Evolutionary conservation across 2,113 vertebrate genomes (phyloP).

Genomic region (Bothrops jararaca): DNA sequence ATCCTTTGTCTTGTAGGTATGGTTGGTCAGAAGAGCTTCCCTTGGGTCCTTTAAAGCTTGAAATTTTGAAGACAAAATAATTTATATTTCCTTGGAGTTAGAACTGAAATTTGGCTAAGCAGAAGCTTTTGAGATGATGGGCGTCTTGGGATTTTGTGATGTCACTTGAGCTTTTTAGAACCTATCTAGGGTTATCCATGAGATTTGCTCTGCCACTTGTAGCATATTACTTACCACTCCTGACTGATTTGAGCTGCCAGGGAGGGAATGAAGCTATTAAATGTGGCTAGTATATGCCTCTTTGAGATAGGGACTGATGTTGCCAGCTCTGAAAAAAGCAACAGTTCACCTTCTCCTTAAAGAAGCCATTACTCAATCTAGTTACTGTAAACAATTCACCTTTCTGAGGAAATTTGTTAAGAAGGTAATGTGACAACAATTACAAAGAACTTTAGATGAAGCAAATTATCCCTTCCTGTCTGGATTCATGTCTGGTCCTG

Average conservation of each 20-base stretch:
- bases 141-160: neutral
- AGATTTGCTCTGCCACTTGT: neutral
- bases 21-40: neutral
- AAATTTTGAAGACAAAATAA: neutral
- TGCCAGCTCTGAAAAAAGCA: neutral
- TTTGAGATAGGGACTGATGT: neutral
- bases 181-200: neutral
- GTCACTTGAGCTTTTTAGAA: neutral
- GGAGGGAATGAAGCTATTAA: neutral
- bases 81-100: neutral
- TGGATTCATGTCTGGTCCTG: neutral
- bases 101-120: neutral
- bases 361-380: neutral
- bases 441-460: neutral
- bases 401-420: neutral
- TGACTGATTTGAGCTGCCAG: neutral
- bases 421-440: neutral
- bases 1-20: neutral
- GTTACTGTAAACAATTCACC: neutral
- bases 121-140: neutral
- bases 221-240: neutral
- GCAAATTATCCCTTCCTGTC: neutral
- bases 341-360: neutral
- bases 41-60: neutral
- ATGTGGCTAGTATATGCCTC: neutral